Evolutionary conservation across 2,797 vertebrate genomes (phyloP), one percentile per base, ranked within the genome.

Genomic region (Lepilemur septentrionalis): DNA sequence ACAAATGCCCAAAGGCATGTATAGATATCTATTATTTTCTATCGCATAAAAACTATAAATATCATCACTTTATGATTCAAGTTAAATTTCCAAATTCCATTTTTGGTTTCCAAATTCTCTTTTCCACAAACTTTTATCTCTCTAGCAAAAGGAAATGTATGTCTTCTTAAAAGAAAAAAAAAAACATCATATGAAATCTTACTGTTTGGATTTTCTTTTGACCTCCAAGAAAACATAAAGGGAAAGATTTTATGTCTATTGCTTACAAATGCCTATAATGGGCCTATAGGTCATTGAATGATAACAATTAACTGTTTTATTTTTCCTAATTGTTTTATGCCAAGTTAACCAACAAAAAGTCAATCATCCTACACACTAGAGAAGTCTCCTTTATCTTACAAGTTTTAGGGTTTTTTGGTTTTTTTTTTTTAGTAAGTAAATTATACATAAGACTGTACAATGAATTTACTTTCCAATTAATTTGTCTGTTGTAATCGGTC

Each of bases 401-500:
- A 59, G 25, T 59, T 59, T 59, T 57, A 65, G 38, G 4, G 28
- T 38, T 57, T 57, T 28, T 22, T 57, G 55, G 38, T 57, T 25
- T 22, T 28, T n/a, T n/a, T 50, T 28, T 72, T 52, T 92, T 72
- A 85, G 3, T 2, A 23, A 90, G 25, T 96, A 97, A 76, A 67
- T 85, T 97, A 30, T 95, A 80, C 38, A 94, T 76, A 85, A 89
- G 91, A 90, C 91, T 97, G 59, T 91, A 96, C 67, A 95, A 41
- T 94, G 67, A 92, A 89, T 97, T 57, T 83, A 94, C 78, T 91
- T 43, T 30, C 86, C 93, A 97, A 97, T 97, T 98, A 97, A 98
- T 98, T 96, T 98, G 88, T 97, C 95, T 97, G 59, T 97, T 97
- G 70, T 97, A 96, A 97, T 97, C 41, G 38, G 48, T 93, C 78